Evolutionary conservation across 2,888 invertebrate genomes (phyloP).

Genomic region (Cyclophora punctaria): DNA sequence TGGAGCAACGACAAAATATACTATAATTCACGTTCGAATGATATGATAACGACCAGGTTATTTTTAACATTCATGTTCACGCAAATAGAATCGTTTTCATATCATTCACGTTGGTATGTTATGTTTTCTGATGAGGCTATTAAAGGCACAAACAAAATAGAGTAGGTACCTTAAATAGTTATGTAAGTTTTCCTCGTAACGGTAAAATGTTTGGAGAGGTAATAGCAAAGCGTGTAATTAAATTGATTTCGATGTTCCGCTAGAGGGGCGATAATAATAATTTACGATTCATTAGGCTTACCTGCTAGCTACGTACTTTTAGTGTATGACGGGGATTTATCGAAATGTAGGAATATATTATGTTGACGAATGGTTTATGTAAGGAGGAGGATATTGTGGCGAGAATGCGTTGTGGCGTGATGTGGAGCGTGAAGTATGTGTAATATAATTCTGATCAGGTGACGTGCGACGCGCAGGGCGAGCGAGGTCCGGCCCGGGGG

Average conservation of each 20-base stretch:
- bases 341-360: conserved; percentile 8
- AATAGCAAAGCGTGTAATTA: conserved; percentile 35
- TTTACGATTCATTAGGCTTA: conserved; percentile 43
- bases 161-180: too few relatives aligned
- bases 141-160: too few relatives aligned
- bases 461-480: conserved; percentile 8
- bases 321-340: conserved; percentile 15
- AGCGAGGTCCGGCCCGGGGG: conserved; percentile 15
- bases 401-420: not conserved
- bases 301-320: conserved; percentile 27
- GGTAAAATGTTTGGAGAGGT: conserved; percentile 17
- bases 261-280: conserved; percentile 34
- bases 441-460: conserved; percentile 5
- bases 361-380: conserved; percentile 2
- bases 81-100: too few relatives aligned
- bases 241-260: conserved; percentile 40
- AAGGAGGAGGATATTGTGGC: not conserved
- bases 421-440: not conserved
- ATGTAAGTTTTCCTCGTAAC: not conserved
- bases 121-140: not conserved
- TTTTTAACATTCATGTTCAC: not conserved
- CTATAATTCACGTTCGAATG: conserved; percentile 19
- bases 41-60: conserved; percentile 3
- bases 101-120: too few relatives aligned
- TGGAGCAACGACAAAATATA: conserved; percentile 33